Percentiles rank a stretch among this genome's conserved stretches.
These are phyloP conservation scores for Trididemnum clinides DNA, from an alignment of 23 tunicate genomes.

Conservation along the genomic window DNA sequence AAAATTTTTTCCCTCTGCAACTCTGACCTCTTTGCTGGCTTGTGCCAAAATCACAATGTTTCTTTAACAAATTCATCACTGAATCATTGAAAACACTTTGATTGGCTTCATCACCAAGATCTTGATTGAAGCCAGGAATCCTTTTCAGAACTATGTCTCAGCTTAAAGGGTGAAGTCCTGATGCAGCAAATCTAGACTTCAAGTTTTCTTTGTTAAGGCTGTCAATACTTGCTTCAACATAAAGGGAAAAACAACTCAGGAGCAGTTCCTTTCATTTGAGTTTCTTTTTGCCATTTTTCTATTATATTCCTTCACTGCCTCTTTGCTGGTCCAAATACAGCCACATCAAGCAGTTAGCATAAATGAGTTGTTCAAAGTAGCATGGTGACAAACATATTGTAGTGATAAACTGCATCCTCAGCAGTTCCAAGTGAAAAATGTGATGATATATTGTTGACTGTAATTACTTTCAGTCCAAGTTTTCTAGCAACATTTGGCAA, in stretches of 20 bases:
- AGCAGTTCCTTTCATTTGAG: neutral
- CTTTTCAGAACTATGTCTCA: neutral
- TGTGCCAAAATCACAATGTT: neutral
- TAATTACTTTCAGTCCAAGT: neutral
- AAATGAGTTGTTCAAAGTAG: neutral
- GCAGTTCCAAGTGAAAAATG: neutral
- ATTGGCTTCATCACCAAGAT: neutral
- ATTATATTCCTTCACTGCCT: neutral
- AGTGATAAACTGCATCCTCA: neutral
- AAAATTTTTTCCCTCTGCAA: neutral
- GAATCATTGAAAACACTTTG: neutral
- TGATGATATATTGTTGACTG: neutral
- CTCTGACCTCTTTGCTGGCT: neutral
- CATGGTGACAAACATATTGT: neutral
- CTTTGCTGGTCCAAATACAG: neutral
- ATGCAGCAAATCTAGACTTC: neutral
- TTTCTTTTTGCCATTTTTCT: neutral
- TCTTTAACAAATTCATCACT: neutral
- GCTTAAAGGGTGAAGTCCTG: constrained; percentile 1
- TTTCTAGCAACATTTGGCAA: neutral
- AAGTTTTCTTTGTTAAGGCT: neutral
- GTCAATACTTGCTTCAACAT: neutral
- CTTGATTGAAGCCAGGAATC: neutral
- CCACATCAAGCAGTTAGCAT: neutral
- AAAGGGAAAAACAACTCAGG: neutral